Base-by-base conservation (phyloP, 1,140 invertebrate genomes). In the Magallana gigas region DNA sequence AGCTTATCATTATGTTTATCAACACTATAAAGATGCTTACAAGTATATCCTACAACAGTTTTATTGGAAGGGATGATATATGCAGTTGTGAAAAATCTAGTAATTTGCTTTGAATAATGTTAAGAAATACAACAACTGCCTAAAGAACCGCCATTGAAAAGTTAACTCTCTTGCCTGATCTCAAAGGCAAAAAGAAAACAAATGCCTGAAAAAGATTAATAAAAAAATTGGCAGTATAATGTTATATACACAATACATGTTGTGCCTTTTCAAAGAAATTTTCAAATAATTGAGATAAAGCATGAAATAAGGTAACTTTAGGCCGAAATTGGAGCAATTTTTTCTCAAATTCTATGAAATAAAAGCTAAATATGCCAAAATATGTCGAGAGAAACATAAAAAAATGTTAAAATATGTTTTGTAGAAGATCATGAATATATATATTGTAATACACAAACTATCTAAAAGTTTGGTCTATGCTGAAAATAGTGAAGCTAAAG, bases 111-210 rank as follows among this genome's bases (percentile, higher is more conserved):
- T 95, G 95, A 64, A 96, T 95, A 83, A 95, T 94, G 56, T 96
- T 91, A 93, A 96, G 95, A 91, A 96, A 96, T 18, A 96, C 95
- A 80, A 95, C 95, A 88, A 96, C 95, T 1, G 96, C 95, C 2
- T 96, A 92, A 7, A 96, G 93, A 16, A 96, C 95, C 7, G 96
- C 96, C 23, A 96, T 92, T 56, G 95, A 95, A 18, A 96, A 94
- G 7, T 95, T 94, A 23, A 96, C 95, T 88, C 96, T 95, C 90
- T 96, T 96, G 0, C 96, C 96, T 5, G 95, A 94, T 84, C 96
- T 95, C 0, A 95, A 94, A 7, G 96, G 96, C 57, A 96, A 90
- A 86, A 95, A 94, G 93, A 96, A 96, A 18, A 96, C 95, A 2
- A 96, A 92, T 14, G 96, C 92, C 8, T 95, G 95, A 4, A 96